A percentile compares a stretch with the other conserved stretches of the same genome.
Conservation (phyloP, 2,797 vertebrate genomes). For the Pseudopleuronectes americanus region DNA sequence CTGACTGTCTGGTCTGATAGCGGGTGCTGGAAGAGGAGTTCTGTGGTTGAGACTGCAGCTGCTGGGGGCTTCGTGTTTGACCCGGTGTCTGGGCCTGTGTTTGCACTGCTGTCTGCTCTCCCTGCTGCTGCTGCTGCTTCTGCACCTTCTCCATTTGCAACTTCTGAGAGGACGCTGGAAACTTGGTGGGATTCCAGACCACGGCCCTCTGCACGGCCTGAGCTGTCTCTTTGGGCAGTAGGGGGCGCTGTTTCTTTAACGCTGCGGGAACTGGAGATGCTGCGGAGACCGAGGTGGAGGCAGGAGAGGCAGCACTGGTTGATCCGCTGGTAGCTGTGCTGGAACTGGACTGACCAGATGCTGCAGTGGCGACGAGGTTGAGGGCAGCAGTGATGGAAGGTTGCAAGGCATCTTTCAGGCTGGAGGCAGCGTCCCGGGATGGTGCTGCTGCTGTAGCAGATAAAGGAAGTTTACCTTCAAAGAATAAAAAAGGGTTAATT, state of each 20-base stretch:
- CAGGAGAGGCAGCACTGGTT: slow-evolving; percentile 57
- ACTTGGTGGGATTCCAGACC: slow-evolving; percentile 94
- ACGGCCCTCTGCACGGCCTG: slow-evolving; percentile 91
- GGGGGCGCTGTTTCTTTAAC: slow-evolving; percentile 96
- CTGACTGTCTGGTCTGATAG: slow-evolving; percentile 97
- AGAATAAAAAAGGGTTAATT: slow-evolving; percentile 7
- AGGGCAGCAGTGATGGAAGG: slow-evolving; percentile 79
- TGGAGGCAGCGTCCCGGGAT: slow-evolving; percentile 78
- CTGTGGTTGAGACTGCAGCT: slow-evolving; percentile 80
- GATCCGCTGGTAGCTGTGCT: slow-evolving; percentile 80
- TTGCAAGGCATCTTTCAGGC: slow-evolving; percentile 80
- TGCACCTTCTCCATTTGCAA: slow-evolving; percentile 97
- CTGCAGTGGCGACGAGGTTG: slow-evolving; percentile 77
- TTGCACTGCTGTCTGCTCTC: slow-evolving; percentile 70
- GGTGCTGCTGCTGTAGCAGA: slow-evolving; percentile 82
- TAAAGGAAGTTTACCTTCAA: slow-evolving; percentile 87
- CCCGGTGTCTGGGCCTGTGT: slow-evolving; percentile 51
- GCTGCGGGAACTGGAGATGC: slow-evolving; percentile 61
- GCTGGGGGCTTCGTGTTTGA: slow-evolving; percentile 68
- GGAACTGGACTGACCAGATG: slow-evolving; percentile 75
- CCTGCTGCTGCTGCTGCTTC: slow-evolving; percentile 83
- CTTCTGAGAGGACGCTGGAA: slow-evolving; percentile 97
- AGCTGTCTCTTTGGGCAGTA: slow-evolving; percentile 94
- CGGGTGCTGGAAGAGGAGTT: slow-evolving; percentile 92
- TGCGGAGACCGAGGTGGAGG: slow-evolving; percentile 57